Evolutionary conservation across 2,888 invertebrate species (phyloP).

Genomic region (Vanessa cardui): DNA sequence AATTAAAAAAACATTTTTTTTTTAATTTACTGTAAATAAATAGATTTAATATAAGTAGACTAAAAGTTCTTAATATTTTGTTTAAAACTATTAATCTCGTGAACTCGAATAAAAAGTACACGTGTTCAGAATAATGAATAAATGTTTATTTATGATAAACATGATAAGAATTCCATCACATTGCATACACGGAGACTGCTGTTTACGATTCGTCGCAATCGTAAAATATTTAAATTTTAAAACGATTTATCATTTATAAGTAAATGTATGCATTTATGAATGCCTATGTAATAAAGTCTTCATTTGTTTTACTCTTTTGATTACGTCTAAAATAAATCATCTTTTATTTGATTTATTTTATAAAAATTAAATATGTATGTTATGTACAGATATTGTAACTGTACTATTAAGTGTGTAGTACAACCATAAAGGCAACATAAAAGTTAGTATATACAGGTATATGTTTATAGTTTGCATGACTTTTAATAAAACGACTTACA

Average conservation of each 20-base stretch:
- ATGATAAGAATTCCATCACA: slow-evolving; percentile 5
- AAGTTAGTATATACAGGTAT: no score
- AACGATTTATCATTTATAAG: not conserved
- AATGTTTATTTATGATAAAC: slow-evolving; percentile 7
- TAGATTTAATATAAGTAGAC: no score
- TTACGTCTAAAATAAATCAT: no score
- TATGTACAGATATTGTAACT: not conserved
- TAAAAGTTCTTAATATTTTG: not conserved
- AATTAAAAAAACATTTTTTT: no score
- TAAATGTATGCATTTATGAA: not conserved
- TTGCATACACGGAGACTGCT: not conserved
- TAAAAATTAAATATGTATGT: not conserved
- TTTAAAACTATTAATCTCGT: not conserved
- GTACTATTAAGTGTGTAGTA: not conserved
- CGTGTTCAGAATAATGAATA: slow-evolving; percentile 14
- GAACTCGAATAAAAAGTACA: slow-evolving; percentile 4
- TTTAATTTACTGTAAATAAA: no score
- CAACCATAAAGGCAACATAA: no score
- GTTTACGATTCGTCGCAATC: not conserved
- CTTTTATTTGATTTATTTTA: not conserved
- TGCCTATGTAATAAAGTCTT: not conserved
- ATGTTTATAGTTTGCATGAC: no score
- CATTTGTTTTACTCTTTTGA: no score
- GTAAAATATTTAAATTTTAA: slow-evolving; percentile 1
- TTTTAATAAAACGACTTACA: slow-evolving; percentile 6